phyloP scores from a whole-genome alignment of 2,113 vertebrate genomes.

The Collichthys lucidus region DNA sequence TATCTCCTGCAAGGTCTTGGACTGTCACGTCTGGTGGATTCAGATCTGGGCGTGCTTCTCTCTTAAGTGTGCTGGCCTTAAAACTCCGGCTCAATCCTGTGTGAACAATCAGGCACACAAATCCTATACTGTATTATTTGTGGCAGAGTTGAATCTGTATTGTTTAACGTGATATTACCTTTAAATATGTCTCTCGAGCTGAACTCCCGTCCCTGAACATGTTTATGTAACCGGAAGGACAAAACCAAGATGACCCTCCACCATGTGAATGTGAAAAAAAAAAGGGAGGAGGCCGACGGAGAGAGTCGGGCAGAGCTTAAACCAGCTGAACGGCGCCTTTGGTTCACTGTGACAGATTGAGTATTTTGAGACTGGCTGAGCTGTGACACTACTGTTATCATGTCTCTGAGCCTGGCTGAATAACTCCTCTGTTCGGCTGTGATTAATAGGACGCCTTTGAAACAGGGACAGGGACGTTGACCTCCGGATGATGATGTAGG shows the following conservation, averaged over 20 bases:
- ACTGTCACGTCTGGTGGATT: conserved; percentile 19
- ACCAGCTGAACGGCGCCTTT: conserved; percentile 24
- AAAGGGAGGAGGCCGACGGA: conserved; percentile 6
- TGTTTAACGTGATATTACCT: neutral
- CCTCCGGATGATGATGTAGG: conserved; percentile 28
- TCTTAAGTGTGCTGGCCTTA: neutral
- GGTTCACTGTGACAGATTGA: conserved; percentile 50
- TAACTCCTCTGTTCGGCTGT: conserved; percentile 34
- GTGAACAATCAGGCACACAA: neutral
- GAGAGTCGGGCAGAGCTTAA: conserved; percentile 19
- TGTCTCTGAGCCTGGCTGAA: conserved; percentile 37
- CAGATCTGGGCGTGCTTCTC: neutral
- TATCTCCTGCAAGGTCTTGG: conserved; percentile 8
- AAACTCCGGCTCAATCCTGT: conserved; percentile 18
- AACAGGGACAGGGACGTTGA: conserved; percentile 14
- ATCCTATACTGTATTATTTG: neutral
- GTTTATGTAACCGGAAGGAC: conserved; percentile 1
- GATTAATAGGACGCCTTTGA: conserved; percentile 45
- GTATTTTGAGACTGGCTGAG: conserved; percentile 55
- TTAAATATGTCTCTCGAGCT: neutral
- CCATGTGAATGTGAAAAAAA: conserved; percentile 6
- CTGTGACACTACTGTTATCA: conserved; percentile 37
- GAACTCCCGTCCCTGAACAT: neutral
- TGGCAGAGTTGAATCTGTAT: neutral
- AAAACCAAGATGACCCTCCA: conserved; percentile 8